Conservation (phyloP, 2,888 invertebrate species). For the Dendrolimus houi region DNA sequence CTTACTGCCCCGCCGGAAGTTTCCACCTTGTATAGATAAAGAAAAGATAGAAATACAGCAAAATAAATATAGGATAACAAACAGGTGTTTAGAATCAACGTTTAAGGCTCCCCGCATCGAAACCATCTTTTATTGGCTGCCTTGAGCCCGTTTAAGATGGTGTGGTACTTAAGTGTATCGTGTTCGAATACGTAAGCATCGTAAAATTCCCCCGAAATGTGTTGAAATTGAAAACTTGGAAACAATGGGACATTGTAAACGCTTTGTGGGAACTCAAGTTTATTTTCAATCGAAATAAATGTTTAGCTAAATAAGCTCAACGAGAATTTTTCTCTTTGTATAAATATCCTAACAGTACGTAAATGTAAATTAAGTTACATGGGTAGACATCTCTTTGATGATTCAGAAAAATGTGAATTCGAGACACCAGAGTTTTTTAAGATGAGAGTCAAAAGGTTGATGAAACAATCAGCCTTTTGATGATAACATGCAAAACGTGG, state of each 20-base stretch:
- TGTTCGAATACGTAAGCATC: conserved; percentile 23
- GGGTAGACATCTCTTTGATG: too few species aligned
- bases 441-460: too few species aligned
- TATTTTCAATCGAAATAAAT: neutral
- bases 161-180: conserved; percentile 26
- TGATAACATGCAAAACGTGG: too few species aligned
- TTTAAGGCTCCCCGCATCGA: conserved; percentile 17
- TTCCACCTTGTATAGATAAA: too few species aligned
- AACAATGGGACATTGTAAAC: conserved; percentile 14
- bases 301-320: neutral
- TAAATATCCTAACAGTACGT: too few species aligned
- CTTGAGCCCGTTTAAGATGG: conserved; percentile 29
- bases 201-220: conserved; percentile 26
- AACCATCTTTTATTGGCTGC: conserved; percentile 36
- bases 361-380: too few species aligned
- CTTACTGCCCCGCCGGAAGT: too few species aligned
- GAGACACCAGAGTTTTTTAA: too few species aligned
- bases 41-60: too few species aligned
- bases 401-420: too few species aligned
- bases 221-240: conserved; percentile 24
- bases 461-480: too few species aligned
- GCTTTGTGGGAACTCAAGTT: neutral
- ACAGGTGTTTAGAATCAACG: conserved; percentile 31
- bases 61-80: conserved; percentile 21
- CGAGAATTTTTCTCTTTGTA: neutral